phyloP scores from a whole-genome alignment of 2,888 invertebrate genomes.

The Eupelmus urozonus region DNA sequence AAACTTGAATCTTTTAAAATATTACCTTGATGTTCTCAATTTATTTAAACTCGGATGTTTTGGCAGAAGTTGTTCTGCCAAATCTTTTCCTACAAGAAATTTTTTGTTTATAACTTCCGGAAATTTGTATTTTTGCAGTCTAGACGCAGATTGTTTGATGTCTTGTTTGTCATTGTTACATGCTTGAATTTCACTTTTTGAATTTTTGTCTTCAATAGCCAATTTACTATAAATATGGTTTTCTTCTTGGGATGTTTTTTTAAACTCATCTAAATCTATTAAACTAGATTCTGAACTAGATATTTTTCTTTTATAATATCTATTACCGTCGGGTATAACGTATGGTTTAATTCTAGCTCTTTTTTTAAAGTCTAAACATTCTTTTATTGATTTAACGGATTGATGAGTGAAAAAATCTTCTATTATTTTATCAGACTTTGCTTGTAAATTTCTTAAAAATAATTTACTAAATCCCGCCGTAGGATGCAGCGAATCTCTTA shows the following conservation, averaged over 20 bases:
- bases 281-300: slow-evolving; percentile 40
- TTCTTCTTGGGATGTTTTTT: slow-evolving; percentile 23
- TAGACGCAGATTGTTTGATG: slow-evolving; percentile 16
- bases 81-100: not conserved
- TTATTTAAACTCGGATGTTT: slow-evolving; percentile 1
- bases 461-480: slow-evolving; percentile 45
- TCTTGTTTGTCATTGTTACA: too few relatives aligned
- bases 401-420: slow-evolving; percentile 64
- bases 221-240: slow-evolving; percentile 39
- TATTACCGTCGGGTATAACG: slow-evolving; percentile 51
- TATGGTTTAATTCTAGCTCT: slow-evolving; percentile 62
- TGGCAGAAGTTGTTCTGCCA: not conserved
- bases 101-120: slow-evolving; percentile 38
- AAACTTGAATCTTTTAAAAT: slow-evolving; percentile 18
- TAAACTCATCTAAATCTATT: slow-evolving; percentile 45
- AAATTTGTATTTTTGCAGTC: slow-evolving; percentile 49
- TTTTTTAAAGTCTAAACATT: slow-evolving; percentile 59
- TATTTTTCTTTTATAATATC: slow-evolving; percentile 2
- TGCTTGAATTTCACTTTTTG: not conserved
- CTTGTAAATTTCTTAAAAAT: slow-evolving; percentile 60
- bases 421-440: slow-evolving; percentile 62
- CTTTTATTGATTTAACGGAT: slow-evolving; percentile 34
- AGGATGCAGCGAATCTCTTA: slow-evolving; percentile 20
- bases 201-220: slow-evolving; percentile 39
- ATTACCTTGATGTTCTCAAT: slow-evolving; percentile 7